Base-by-base conservation (phyloP, 2,888 invertebrate genomes). In the Pachycephus smyrnensis region DNA sequence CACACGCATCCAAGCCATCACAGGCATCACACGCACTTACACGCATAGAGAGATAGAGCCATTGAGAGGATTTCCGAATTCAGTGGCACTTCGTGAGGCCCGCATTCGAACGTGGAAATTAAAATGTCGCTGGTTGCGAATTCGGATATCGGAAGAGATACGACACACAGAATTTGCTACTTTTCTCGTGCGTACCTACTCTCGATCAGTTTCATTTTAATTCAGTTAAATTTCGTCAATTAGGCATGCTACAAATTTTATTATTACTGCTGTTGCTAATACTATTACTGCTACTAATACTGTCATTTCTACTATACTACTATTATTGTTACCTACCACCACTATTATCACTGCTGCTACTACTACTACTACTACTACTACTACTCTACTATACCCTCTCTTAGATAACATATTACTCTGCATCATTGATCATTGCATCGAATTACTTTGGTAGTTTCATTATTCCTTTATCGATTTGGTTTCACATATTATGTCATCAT, bases 101-200 rank as follows among this genome's bases (percentile, higher is more conserved):
- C 92, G 92, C 92, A 92, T 93, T 93, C 92, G 92, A 86, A 92
- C 91, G 90, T 91, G 89, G 91, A 90, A 92, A 92, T 92, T 87
- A 87, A 88, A 88, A 87, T 88, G 87, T 85, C 84, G 84, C 88
- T 87, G 88, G 84, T 88, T 88, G 83, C 78, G 80, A 83, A 84
- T 82, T 40, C 15, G 37, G 12, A 40, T 40, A 15, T 40, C 40
- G 40, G 4, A 40, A 76, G 76, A 78, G 80, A 81, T 83, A 81
- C 82, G 82, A 82, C 79, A 82, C 83, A 69, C 12, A 76, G 33
- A 36, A 73, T 76, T 74, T 33, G 6, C 40, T 31, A 78, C 31
- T 69, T 83, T 82, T 86, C 85, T 86, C 83, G 73, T 84, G 81
- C 85, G 83, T 84, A 79, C 82, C 84, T 40, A 40, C 15, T 85